Percentiles rank a stretch among this genome's conserved stretches.
Conservation (phyloP, 2,888 invertebrate species). For the Eutolmus rufibarbis region DNA sequence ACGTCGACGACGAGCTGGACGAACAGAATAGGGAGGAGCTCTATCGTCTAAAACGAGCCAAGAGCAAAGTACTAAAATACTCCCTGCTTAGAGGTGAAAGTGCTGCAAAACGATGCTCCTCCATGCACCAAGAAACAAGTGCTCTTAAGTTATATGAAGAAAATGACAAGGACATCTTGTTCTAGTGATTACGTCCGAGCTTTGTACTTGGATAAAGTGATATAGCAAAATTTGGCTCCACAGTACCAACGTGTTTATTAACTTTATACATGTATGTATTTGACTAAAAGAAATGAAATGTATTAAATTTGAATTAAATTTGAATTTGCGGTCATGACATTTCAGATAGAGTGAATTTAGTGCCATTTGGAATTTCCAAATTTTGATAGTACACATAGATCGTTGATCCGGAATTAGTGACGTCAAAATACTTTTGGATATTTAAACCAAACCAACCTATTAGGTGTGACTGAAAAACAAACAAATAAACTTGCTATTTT, state of each 20-base stretch:
- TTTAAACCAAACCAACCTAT: no score
- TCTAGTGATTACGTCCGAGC: not conserved
- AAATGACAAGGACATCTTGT: not conserved
- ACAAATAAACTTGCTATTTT: no score
- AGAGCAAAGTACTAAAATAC: not conserved
- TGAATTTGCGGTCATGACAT: not conserved
- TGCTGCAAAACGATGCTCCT: not conserved
- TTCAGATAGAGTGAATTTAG: not conserved
- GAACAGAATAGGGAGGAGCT: slow-evolving; percentile 41
- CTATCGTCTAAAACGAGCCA: slow-evolving; percentile 27
- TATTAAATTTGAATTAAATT: not conserved
- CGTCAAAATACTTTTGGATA: no score
- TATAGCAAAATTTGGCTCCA: not conserved
- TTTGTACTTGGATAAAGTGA: not conserved
- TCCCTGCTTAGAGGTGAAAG: not conserved
- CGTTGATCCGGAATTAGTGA: no score
- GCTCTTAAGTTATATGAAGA: not conserved
- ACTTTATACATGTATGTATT: not conserved
- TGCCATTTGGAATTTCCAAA: no score
- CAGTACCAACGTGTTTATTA: not conserved
- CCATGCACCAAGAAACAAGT: not conserved
- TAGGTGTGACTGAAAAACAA: no score
- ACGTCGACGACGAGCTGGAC: slow-evolving; percentile 37
- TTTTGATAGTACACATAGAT: no score
- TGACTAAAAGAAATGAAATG: not conserved